These are phyloP conservation scores for Heteractis magnifica DNA, from an alignment of 92 coral and sea anemone species.

Conservation along the genomic window DNA sequence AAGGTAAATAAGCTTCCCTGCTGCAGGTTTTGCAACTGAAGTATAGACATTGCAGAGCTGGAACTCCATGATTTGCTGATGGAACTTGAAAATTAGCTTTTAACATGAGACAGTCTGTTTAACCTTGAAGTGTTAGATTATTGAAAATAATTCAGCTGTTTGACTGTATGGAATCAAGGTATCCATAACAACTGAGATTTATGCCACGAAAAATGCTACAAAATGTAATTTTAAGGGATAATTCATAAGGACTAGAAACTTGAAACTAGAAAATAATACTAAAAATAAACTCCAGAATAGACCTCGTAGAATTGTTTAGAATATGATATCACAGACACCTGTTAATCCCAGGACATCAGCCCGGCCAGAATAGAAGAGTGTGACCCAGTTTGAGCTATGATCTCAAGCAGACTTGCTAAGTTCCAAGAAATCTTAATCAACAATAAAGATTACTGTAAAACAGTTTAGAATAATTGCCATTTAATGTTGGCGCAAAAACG, in stretches of 20 bases:
- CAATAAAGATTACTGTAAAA: not conserved
- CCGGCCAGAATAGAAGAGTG: not conserved
- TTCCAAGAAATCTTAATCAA: too few relatives aligned
- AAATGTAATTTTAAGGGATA: not conserved
- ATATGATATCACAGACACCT: constrained; percentile 24
- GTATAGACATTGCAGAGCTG: constrained; percentile 41
- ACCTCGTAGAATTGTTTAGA: constrained; percentile 4
- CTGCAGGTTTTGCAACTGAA: constrained; percentile 66
- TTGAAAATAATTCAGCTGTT: not conserved
- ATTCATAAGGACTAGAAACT: not conserved
- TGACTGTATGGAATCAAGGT: not conserved
- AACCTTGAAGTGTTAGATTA: not conserved
- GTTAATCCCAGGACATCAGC: not conserved
- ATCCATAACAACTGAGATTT: not conserved
- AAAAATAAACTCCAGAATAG: not conserved
- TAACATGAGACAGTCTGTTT: not conserved
- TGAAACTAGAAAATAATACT: not conserved
- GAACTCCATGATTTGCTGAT: constrained; percentile 20
- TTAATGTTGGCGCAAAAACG: not conserved
- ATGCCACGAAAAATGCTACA: not conserved
- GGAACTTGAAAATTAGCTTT: too few relatives aligned
- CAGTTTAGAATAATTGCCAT: not conserved
- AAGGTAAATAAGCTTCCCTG: constrained; percentile 66
- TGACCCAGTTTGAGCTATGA: constrained; percentile 10
- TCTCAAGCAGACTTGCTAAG: constrained; percentile 6